Evolutionary conservation across 2,888 invertebrate genomes (phyloP).

Genomic region (Drosophila acutilabella): DNA sequence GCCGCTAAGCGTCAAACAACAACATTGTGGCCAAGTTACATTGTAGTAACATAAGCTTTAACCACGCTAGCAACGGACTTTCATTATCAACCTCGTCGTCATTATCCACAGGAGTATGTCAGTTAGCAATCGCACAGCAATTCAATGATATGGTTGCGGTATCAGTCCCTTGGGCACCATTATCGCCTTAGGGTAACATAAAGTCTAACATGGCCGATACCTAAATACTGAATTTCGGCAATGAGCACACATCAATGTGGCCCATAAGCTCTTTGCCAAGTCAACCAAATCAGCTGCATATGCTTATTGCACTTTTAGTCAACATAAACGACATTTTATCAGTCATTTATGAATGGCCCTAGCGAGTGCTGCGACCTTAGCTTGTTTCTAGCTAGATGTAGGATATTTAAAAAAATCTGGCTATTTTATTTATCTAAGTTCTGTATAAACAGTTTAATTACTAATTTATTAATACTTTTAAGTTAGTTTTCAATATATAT

Average conservation of each 20-base stretch:
- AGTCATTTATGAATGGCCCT: neutral
- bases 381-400: neutral
- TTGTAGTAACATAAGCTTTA: neutral
- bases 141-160: constrained; percentile 23
- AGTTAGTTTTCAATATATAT: too few relatives aligned
- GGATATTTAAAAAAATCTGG: too few relatives aligned
- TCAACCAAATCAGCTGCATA: constrained; percentile 7
- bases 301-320: constrained; percentile 11
- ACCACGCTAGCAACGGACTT: neutral
- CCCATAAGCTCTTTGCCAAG: constrained; percentile 8
- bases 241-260: constrained; percentile 9
- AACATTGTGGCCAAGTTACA: constrained; percentile 23
- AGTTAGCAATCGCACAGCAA: constrained; percentile 16
- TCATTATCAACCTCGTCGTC: neutral
- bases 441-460: too few relatives aligned
- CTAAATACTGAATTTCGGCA: constrained; percentile 15
- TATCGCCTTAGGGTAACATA: constrained; percentile 16
- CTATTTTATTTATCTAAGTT: too few relatives aligned
- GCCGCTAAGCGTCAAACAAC: constrained; percentile 27
- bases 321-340: neutral
- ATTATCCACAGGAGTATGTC: neutral
- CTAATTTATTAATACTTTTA: too few relatives aligned
- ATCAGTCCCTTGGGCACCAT: constrained; percentile 10
- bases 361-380: neutral
- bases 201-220: constrained; percentile 15